Evolutionary conservation across 2,113 vertebrate species (phyloP).

Genomic region (Vulpes lagopus): DNA sequence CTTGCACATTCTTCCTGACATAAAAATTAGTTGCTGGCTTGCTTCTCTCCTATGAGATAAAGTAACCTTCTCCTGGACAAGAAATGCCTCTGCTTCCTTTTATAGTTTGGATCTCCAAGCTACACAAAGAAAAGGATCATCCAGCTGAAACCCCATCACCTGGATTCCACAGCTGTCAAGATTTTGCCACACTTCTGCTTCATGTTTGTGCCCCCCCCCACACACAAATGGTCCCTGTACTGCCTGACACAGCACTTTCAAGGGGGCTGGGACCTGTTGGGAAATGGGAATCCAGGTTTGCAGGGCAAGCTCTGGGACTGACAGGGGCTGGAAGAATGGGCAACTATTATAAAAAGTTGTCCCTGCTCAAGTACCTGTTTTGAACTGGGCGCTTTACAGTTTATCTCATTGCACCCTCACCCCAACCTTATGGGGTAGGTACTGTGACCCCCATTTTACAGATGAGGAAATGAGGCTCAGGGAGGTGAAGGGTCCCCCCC

Average conservation of each 20-base stretch:
- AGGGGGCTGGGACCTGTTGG: background rate
- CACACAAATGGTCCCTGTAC: background rate
- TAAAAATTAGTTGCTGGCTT: background rate
- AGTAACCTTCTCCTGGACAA: background rate
- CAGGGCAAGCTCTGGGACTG: background rate
- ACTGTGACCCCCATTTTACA: slow-evolving; percentile 4
- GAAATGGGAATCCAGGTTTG: background rate
- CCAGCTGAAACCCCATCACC: background rate
- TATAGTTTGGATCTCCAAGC: background rate
- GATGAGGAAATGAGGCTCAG: background rate
- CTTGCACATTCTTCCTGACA: background rate
- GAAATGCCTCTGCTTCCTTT: background rate
- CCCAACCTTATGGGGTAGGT: background rate
- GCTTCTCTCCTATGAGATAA: background rate
- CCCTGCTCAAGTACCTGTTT: background rate
- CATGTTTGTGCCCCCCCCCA: background rate
- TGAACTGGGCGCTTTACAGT: background rate
- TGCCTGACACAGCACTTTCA: background rate
- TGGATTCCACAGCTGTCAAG: background rate
- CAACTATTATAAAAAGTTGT: background rate
- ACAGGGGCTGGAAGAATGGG: background rate
- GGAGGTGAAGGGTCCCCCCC: background rate
- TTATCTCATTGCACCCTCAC: slow-evolving; percentile 6
- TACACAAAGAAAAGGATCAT: background rate
- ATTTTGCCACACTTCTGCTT: slow-evolving; percentile 28